Base-by-base conservation (phyloP, 1,140 invertebrate species). In the Zaprionus camerounensis region DNA sequence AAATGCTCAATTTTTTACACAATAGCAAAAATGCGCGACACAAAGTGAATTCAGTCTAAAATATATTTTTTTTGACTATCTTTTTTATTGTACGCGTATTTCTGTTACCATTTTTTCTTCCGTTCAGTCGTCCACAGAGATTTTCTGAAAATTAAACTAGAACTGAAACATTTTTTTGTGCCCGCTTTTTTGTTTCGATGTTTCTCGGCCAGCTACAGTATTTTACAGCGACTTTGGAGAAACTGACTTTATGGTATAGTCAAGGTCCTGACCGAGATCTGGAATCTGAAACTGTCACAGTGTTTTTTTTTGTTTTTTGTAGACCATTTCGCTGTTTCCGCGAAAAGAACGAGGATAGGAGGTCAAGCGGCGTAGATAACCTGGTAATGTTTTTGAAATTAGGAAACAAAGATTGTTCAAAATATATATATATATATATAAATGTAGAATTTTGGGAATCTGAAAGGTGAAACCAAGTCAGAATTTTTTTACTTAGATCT, bases 1-100 rank as follows among this genome's bases (percentile, higher is more conserved):
- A 91, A 87, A 83, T 87, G 82, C 82, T 91, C 87, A 77, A 71
- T 80, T 88, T 88, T 88, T 88, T 90, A 90, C 46, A 88, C 85
- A 90, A 88, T 88, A 57, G 81, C 71, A 76, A 88, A 85, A 90
- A 88, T 90, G 71, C 67, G 74, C 44, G 28, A 71, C 56, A 90
- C 84, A 90, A 88, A 57, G 53, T 58, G 31, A 51, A 58, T 90
- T 91, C 85, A 79, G 31, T 84, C 79, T 90, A 90, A 90, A 88
- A 88, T 64, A 71, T 86, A 79, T 85, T 85, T 82, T 82, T 65
- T 78, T 55, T 78, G 67, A 61, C 56, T 67, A 67, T 71, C 44
- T 78, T 78, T 80, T 87, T 87, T 87, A 82, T 80, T 86, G 71
- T 75, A 46, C 78, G 68, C 82, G 57, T 87, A 82, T 82, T 80